Percentiles rank a stretch among this genome's conserved stretches.
phyloP scores from a whole-genome alignment of 2,113 vertebrate species.

The Mixornis gularis region DNA sequence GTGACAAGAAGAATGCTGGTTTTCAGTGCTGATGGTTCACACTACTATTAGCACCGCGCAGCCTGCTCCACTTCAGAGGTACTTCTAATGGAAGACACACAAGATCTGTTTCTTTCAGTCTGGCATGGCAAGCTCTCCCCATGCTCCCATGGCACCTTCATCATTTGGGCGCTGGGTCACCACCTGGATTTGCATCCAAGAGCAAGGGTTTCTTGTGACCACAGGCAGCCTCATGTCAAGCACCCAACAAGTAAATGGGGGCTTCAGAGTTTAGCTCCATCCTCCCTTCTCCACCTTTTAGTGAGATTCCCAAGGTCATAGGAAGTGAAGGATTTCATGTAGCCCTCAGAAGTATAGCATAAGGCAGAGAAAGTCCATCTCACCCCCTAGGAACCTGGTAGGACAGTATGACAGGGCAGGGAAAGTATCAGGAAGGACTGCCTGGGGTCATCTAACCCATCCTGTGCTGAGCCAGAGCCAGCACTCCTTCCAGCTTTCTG shows the following conservation, averaged over 20 bases:
- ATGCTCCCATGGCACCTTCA: neutral
- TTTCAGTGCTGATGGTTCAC: neutral
- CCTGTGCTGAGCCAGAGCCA: neutral
- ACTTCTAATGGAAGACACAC: neutral
- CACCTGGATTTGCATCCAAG: neutral
- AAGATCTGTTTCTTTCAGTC: neutral
- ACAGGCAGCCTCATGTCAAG: neutral
- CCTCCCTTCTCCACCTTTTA: neutral
- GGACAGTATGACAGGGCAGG: rapidly evolving
- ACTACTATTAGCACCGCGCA: neutral
- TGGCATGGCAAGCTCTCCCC: neutral
- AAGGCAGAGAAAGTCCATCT: neutral
- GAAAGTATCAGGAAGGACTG: neutral
- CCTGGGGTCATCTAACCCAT: too few species aligned
- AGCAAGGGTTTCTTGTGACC: neutral
- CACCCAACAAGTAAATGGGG: neutral
- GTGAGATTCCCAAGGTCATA: neutral
- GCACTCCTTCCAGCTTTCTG: neutral
- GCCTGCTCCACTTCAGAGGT: neutral
- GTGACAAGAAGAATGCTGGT: neutral
- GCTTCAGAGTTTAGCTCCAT: neutral
- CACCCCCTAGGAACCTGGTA: neutral
- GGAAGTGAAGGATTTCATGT: neutral
- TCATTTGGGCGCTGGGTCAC: neutral
- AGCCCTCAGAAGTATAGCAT: neutral